Evolutionary conservation across 2,113 vertebrate species (phyloP), one percentile per base, ranked within the genome.

Genomic region (Saccopteryx bilineata): DNA sequence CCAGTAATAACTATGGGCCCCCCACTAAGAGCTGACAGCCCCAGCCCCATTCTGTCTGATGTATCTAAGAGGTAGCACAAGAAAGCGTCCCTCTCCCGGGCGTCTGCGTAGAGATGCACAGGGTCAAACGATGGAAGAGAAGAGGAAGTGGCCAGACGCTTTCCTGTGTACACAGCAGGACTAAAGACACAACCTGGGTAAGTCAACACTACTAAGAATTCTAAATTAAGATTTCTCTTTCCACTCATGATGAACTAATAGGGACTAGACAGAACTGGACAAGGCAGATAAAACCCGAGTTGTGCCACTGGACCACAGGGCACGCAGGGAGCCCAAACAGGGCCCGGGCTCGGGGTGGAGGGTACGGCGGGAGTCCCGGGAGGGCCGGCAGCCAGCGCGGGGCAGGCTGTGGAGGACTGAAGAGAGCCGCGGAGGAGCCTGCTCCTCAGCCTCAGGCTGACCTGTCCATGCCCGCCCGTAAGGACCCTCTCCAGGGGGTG

Each of bases 1-100:
- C 24, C 18, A n/a, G 74, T 8, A 58, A 28, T 3, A 50, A 28
- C n/a, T 13, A 7, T 2, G 58, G 26, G 39, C 10, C 23, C 31
- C 61, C 66, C 66, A 39, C 39, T 39, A 39, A 39, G 39, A 39
- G 39, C 39, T 39, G 39, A 39, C 39, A 46, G 71, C 28, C 48
- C 24, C 2, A 5, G 31, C 48, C 9, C 17, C 23, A 18, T 4
- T 50, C n/a, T 75, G 13, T 9, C 28, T 0, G 13, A 17, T 28
- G 48, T 9, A 1, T 10, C 1, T 52, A 19, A 5, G 0, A 33
- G 17, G 33, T 13, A 76, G 33, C 52, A 6, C 7, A 11, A 61
- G 60, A 28, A 31, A 46, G 10, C 58, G 60, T 3, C 31, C 54
- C 48, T 65, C 28, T 52, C 26, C 9, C 18, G 21, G 10, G 52